These are phyloP conservation scores for Asteroscopus sphinx DNA, from an alignment of 2,888 invertebrate genomes.

Conservation along the genomic window DNA sequence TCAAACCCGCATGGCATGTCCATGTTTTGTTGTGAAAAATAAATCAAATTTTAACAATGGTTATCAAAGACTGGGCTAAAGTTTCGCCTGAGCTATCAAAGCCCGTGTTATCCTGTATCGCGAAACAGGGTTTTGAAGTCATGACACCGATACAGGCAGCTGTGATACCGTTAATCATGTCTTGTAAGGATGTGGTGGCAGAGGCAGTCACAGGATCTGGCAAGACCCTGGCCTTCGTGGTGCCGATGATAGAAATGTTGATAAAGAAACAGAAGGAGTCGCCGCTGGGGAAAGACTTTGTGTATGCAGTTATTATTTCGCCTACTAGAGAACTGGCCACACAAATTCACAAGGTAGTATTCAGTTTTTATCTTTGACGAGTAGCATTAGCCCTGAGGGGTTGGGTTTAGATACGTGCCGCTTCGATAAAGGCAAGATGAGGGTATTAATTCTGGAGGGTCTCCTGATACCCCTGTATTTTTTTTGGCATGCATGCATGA, in stretches of 20 bases:
- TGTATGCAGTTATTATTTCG: conserved; percentile 97
- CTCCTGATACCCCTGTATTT: too few species aligned
- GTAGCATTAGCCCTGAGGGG: too few species aligned
- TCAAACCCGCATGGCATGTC: conserved; percentile 60
- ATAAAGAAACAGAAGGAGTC: conserved; percentile 90
- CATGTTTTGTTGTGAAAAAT: conserved; percentile 7
- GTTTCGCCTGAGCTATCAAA: conserved; percentile 82
- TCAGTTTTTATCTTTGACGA: background rate
- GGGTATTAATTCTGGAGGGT: too few species aligned
- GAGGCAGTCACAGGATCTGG: conserved; percentile 99
- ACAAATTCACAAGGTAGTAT: conserved; percentile 93
- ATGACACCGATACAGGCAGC: conserved; percentile 94
- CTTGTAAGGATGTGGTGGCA: conserved; percentile 98
- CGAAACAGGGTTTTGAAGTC: conserved; percentile 84
- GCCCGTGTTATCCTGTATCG: conserved; percentile 87
- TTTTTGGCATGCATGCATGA: too few species aligned
- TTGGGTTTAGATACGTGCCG: too few species aligned
- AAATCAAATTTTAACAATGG: conserved; percentile 67
- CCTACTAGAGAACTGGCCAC: conserved; percentile 98
- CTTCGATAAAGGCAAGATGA: too few species aligned
- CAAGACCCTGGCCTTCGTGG: conserved; percentile 98
- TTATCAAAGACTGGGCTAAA: conserved; percentile 82
- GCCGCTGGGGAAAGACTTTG: conserved; percentile 92
- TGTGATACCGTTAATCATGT: conserved; percentile 96
- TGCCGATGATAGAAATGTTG: conserved; percentile 97